Base-by-base conservation (phyloP, 2,888 invertebrate genomes). In the Chrysodeixis includens region DNA sequence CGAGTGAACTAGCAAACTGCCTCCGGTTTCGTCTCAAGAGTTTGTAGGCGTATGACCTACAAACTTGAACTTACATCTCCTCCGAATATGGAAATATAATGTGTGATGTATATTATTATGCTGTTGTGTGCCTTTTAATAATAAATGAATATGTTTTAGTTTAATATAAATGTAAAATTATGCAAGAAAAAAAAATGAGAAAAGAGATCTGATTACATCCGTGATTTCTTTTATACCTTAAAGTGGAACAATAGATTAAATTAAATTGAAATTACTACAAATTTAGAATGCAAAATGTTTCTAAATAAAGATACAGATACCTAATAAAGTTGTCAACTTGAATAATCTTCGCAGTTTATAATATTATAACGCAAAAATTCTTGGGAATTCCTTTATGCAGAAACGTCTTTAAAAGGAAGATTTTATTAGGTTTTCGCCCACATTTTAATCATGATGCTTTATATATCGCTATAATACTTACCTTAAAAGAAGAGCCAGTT, bases 11-110 rank as follows among this genome's bases (percentile, higher is more conserved):
- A 67, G 61, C 32, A 58, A 76, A 77, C 77, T 66, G 62, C 58
- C 77, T 65, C 66, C 66, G 66, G 73, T 10, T 72, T 57, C 56
- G 51, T 49, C 61, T 72, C 58, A 52, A 61, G 58, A 61, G 55
- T 18, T 4, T 18, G 46, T 46, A 18, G 44, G 46, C 14, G 12
- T 14, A n/a, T n/a, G n/a, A n/a, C 14, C 6, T 40, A n/a, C n/a
- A 40, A 40, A 40, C 40, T n/a, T 40, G 40, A 40, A 40, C 35
- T 35, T 32, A 32, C 32, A 10, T 32, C n/a, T n/a, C n/a, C n/a
- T n/a, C n/a, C n/a, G n/a, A n/a, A n/a, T n/a, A n/a, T n/a, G n/a
- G n/a, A n/a, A n/a, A n/a, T n/a, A n/a, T n/a, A n/a, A n/a, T n/a
- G n/a, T n/a, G n/a, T n/a, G n/a, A n/a, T n/a, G n/a, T n/a, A n/a